These are phyloP conservation scores for Branchellion lobata DNA, from an alignment of 2,888 invertebrate species.

Conservation along the genomic window DNA sequence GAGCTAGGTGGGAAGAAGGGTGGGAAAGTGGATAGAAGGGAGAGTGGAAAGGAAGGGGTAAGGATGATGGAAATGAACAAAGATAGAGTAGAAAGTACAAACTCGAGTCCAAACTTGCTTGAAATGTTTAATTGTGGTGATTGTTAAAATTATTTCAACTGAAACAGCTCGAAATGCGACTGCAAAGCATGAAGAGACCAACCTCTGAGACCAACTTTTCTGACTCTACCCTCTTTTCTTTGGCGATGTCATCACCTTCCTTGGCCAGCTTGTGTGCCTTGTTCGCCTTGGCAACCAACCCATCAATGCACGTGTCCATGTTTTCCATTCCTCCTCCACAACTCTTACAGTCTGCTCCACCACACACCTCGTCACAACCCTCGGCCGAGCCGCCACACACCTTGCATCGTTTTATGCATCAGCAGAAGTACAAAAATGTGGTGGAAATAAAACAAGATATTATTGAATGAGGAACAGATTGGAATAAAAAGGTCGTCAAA, in stretches of 20 bases:
- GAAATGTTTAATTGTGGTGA: no score
- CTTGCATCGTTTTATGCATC: constrained; percentile 55
- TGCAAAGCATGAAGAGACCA: no score
- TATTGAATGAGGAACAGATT: no score
- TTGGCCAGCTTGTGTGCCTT: constrained; percentile 48
- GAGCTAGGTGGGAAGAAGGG: not conserved
- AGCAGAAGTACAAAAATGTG: no score
- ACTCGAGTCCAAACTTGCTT: no score
- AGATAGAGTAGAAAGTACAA: no score
- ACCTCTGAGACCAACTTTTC: constrained; percentile 56
- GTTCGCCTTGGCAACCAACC: constrained; percentile 77
- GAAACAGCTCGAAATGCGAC: no score
- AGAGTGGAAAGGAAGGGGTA: no score
- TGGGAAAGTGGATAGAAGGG: no score
- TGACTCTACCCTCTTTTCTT: constrained; percentile 78
- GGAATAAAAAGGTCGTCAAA: not conserved
- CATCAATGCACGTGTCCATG: constrained; percentile 66
- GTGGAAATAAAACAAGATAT: no score
- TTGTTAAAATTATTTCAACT: no score
- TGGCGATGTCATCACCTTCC: constrained; percentile 70
- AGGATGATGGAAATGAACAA: no score
- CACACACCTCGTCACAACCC: constrained; percentile 85
- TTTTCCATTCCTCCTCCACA: constrained; percentile 71
- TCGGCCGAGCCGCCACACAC: constrained; percentile 79
- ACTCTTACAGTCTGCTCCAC: constrained; percentile 89